Base-by-base conservation (phyloP, 2,888 invertebrate genomes). In the Volucella bombylans region DNA sequence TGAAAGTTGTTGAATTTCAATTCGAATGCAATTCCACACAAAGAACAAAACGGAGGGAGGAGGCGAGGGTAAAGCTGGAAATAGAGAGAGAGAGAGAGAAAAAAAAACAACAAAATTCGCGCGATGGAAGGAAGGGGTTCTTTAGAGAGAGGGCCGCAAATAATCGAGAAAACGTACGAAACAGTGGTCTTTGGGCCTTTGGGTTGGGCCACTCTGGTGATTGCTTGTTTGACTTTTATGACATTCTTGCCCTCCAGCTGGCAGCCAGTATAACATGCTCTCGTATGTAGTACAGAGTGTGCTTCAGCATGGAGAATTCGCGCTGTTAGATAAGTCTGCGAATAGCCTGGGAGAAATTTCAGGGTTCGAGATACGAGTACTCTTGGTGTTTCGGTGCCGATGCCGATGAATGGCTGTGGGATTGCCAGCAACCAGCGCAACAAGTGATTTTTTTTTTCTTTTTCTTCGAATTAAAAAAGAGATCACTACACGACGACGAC, bases 1-100 rank as follows among this genome's bases (percentile, higher is more conserved):
- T 80, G 74, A 80, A 80, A 83, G 79, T 76, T 80, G 79, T 74
- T 79, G 79, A 65, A 69, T 74, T 79, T 74, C 74, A 79, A 79
- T 74, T 69, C 65, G 62, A 76, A 61, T 79, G 79, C 83, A 82
- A 31, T 31, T 64, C 65, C 11, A 49, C 65, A 79, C 64, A 78
- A 64, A 62, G 71, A 69, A 62, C 47, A 15, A 69, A 69, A 68
- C 61, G 0, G 31, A 31, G 6, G n/a, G 6, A 31, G 31, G 59
- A 61, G 68, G 43, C 55, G 55, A 54, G 49, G 55, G 45, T 23
- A 57, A 15, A 50, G 23, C 41, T 38, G 59, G 43, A 43, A 49
- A 59, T 41, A 43, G 47, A 55, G 2, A 55, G 14, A 45, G 15
- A 39, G 47, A 68, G 8, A 12, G 12, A 31, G 49, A n/a, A 23